Evolutionary conservation across 37 sponge, comb jelly and placozoan species (phyloP).

Genomic region (Halisarca cf. caerulea): DNA sequence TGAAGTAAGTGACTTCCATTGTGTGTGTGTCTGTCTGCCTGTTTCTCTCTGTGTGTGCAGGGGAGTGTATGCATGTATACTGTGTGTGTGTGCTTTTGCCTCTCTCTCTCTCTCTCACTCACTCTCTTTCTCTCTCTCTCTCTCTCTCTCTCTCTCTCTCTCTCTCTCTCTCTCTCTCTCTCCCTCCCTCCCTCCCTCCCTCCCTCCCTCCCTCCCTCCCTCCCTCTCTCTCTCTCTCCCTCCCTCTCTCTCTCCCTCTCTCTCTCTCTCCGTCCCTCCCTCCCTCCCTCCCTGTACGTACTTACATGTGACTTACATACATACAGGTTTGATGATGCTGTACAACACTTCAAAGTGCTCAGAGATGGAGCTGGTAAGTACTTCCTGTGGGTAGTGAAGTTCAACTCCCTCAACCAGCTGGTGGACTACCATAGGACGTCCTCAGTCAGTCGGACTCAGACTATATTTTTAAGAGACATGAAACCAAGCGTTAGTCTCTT

Average conservation of each 20-base stretch:
- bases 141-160: conserved; percentile 27
- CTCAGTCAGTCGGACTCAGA: conserved; percentile 93
- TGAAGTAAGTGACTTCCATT: conserved; percentile 96
- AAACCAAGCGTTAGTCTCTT: conserved; percentile 55
- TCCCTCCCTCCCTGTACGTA: not conserved
- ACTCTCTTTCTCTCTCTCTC: conserved; percentile 14
- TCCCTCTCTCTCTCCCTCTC: conserved; percentile 20
- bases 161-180: conserved; percentile 35
- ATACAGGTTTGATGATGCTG: conserved; percentile 76
- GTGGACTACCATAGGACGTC: conserved; percentile 94
- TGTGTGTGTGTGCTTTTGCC: no score
- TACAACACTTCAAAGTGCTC: conserved; percentile 97
- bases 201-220: conserved; percentile 38
- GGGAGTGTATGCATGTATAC: no score
- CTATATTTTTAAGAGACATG: conserved; percentile 90
- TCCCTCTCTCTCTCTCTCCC: conserved; percentile 49
- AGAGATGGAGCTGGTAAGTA: conserved; percentile 98
- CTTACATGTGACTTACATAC: not conserved
- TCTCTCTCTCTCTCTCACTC: not conserved
- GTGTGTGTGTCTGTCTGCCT: not conserved
- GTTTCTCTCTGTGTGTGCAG: no score
- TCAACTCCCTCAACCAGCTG: conserved; percentile 92
- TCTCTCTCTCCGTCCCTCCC: not conserved
- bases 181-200: conserved; percentile 18
- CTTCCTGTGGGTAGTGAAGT: conserved; percentile 99